Evolutionary conservation across 2,113 vertebrate genomes (phyloP).

Genomic region (Manacus vitellinus): DNA sequence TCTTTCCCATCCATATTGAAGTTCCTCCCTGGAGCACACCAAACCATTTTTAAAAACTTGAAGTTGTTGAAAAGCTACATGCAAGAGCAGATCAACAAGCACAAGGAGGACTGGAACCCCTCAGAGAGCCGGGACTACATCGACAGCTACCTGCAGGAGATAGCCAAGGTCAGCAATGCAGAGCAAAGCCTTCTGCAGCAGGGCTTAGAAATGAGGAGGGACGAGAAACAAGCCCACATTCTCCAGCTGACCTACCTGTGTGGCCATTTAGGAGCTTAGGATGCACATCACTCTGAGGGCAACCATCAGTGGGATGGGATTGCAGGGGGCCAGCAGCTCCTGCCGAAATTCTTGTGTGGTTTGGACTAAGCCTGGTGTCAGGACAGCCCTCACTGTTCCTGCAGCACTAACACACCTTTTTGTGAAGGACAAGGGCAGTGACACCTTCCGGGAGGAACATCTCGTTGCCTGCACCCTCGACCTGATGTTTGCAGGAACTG

Average conservation of each 20-base stretch:
- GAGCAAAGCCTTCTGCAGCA: neutral
- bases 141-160: slow-evolving; percentile 82
- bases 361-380: neutral
- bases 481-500: no score
- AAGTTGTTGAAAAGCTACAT: slow-evolving; percentile 40
- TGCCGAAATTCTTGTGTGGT: neutral
- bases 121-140: slow-evolving; percentile 80
- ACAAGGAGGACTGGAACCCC: slow-evolving; percentile 76
- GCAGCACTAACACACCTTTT: neutral
- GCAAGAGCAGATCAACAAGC: slow-evolving; percentile 58
- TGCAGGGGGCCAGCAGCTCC: neutral
- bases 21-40: slow-evolving; percentile 78
- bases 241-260: neutral
- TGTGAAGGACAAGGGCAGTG: neutral
- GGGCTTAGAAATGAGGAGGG: neutral
- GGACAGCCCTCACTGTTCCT: neutral
- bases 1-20: slow-evolving; percentile 71
- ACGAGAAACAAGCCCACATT: accelerated
- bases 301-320: neutral
- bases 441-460: slow-evolving; percentile 72
- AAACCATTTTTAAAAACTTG: slow-evolving; percentile 33
- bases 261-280: neutral
- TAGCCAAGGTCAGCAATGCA: slow-evolving; percentile 70
- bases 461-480: neutral
- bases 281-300: neutral